A percentile compares a stretch with the other conserved stretches of the same genome.
Conservation (phyloP, 92 coral and sea anemone species). For the Virgularia gustaviana region DNA sequence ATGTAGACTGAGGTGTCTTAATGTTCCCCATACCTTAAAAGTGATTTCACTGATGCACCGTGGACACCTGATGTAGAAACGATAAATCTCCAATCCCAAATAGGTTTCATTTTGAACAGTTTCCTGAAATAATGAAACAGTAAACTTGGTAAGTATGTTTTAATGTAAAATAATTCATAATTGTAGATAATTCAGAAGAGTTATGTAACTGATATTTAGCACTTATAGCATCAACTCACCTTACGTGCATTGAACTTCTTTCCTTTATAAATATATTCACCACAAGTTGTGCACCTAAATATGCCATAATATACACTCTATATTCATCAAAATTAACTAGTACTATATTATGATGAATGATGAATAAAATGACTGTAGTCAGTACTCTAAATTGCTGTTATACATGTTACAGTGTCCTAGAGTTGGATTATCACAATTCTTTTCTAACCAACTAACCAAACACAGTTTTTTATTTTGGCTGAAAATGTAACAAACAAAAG, state of each 20-base stretch:
- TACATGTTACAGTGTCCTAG: too few species aligned
- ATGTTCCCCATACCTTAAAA: slow-evolving; percentile 65
- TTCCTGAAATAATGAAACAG: slow-evolving; percentile 55
- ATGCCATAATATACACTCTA: background rate
- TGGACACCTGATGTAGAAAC: slow-evolving; percentile 94
- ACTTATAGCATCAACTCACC: slow-evolving; percentile 44
- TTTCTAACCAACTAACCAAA: too few species aligned
- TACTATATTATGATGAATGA: background rate
- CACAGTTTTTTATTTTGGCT: too few species aligned
- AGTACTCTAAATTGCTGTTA: too few species aligned
- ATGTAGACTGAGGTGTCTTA: background rate
- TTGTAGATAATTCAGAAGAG: background rate
- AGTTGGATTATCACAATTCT: too few species aligned
- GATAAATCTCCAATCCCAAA: slow-evolving; percentile 76
- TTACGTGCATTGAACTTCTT: slow-evolving; percentile 97
- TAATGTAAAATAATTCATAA: background rate
- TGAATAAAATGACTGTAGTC: too few species aligned
- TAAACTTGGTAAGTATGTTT: background rate
- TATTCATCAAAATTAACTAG: background rate
- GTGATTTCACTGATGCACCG: slow-evolving; percentile 93
- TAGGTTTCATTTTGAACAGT: slow-evolving; percentile 87
- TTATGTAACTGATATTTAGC: background rate
- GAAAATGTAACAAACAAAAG: too few species aligned
- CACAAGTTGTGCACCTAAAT: slow-evolving; percentile 90
- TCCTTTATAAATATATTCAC: slow-evolving; percentile 95